Conservation (phyloP, 2,113 vertebrate species). For the Scophthalmus maximus region DNA sequence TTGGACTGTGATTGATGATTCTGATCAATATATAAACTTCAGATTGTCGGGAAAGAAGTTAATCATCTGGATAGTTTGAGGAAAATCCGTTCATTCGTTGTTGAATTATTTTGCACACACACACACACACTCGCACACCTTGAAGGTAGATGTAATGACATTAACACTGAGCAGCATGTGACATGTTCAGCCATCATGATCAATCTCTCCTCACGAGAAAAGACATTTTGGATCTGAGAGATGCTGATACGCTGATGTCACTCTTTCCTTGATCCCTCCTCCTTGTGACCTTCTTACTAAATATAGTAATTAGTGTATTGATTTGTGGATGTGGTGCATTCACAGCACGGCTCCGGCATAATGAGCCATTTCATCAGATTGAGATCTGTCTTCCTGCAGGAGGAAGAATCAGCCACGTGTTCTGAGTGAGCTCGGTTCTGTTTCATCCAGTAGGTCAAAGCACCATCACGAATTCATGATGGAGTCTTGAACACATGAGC, state of each 20-base stretch:
- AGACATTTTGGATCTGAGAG: slow-evolving; percentile 74
- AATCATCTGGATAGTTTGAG: not conserved
- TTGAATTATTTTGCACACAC: not conserved
- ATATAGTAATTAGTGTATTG: slow-evolving; percentile 80
- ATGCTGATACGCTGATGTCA: slow-evolving; percentile 65
- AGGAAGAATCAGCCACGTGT: slow-evolving; percentile 28
- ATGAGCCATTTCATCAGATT: slow-evolving; percentile 82
- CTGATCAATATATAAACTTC: too few species aligned
- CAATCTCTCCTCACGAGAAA: slow-evolving; percentile 50
- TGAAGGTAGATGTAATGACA: slow-evolving; percentile 56
- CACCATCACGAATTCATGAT: slow-evolving; percentile 33
- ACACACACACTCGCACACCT: slow-evolving; percentile 15
- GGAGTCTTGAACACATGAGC: slow-evolving; percentile 24
- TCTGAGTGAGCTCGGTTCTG: slow-evolving; percentile 12
- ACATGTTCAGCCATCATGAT: slow-evolving; percentile 55
- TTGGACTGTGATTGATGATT: too few species aligned
- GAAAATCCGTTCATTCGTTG: not conserved
- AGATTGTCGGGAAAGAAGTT: too few species aligned
- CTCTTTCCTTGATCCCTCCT: slow-evolving; percentile 69
- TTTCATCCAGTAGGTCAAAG: slow-evolving; percentile 19
- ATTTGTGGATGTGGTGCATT: slow-evolving; percentile 76
- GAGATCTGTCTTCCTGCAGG: too few species aligned
- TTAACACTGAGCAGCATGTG: slow-evolving; percentile 69
- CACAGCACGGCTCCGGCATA: slow-evolving; percentile 75
- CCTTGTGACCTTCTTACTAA: slow-evolving; percentile 82